Conservation (phyloP, 2,888 invertebrate genomes). For the Drosophila neutralis region DNA sequence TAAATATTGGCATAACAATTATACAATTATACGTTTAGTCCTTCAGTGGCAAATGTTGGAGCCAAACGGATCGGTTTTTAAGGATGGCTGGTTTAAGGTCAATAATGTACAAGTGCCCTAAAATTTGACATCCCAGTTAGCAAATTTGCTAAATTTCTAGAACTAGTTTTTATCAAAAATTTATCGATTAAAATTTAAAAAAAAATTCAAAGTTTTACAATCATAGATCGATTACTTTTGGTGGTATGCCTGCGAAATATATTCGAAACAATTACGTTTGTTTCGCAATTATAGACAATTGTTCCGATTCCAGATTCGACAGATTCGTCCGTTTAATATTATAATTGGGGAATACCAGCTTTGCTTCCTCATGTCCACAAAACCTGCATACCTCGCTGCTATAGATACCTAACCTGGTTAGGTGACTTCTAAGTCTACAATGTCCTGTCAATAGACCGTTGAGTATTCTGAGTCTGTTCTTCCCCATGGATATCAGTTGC, state of each 20-base stretch:
- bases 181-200: no score
- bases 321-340: background rate
- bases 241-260: background rate
- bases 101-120: background rate
- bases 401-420: no score
- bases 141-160: background rate
- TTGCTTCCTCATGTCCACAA: no score
- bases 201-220: background rate
- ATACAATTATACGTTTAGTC: background rate
- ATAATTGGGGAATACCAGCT: no score
- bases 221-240: background rate
- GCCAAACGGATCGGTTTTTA: background rate
- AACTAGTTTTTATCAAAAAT: background rate
- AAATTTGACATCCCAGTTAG: background rate
- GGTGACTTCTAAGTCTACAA: no score
- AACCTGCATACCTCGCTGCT: no score
- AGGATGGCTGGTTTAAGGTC: background rate
- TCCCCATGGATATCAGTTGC: no score
- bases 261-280: background rate
- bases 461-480: no score
- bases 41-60: background rate
- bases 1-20: constrained; percentile 30
- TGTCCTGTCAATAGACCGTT: no score
- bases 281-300: background rate
- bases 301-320: background rate